Evolutionary conservation across 2,797 vertebrate species (phyloP), one percentile per base, ranked within the genome.

Genomic region (Smutsia temminckii): DNA sequence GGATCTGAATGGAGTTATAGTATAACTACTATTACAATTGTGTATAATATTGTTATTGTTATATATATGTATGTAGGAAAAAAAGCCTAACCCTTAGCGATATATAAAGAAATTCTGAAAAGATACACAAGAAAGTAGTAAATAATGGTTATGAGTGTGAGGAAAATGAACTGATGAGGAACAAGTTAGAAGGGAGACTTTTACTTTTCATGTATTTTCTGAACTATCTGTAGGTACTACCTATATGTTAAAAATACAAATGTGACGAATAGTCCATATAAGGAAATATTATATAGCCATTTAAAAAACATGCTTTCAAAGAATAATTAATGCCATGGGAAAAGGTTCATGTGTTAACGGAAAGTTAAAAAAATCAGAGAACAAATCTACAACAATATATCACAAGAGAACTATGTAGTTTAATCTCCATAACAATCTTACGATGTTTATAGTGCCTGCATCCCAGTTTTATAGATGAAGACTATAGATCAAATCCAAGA

Each of bases 231-330:
- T 91, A 25, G 69, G 0, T 51, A 55, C 55, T 46, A 89, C n/a
- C 34, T 93, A 84, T 83, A 66, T 86, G 86, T 78, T 66, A 5
- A 91, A 93, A 89, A 83, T 18, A 40, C 11, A 93, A 80, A 74
- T 89, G 77, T 85, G 80, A 85, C 32, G 59, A 85, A 71, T 29
- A 87, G 20, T 40, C 29, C 16, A 77, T 37, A 59, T 59, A 29
- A 88, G 64, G 51, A 93, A 92, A 78, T 88, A 75, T 25, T 74
- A 78, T 12, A 6, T 37, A 88, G 34, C 14, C 78, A 92, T 72
- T 92, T 29, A 46, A 71, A 71, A 81, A 75, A 57, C 12, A 23
- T 59, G 29, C 27, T 89, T 95, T 66, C 40, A 91, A 77, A 87
- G 59, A 81, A 84, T 46, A 94, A 59, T 61, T 51, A 79, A 49